Evolutionary conservation across 2,797 vertebrate genomes (phyloP), one percentile per base, ranked within the genome.

Genomic region (Molossus alvarezi): DNA sequence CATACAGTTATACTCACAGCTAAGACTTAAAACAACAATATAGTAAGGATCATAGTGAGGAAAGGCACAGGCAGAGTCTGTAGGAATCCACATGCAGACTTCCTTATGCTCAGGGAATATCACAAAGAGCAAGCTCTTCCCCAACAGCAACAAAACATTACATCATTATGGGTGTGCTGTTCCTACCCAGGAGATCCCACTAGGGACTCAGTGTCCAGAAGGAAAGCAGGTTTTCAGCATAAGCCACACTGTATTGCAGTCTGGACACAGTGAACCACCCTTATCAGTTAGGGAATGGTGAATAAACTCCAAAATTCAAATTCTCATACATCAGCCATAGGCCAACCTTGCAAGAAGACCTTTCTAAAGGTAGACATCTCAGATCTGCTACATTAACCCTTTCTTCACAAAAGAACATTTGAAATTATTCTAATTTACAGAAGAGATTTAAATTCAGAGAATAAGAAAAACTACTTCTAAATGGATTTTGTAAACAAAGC

Each of bases 401-500:
- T 75, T 72, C 45, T 92, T 91, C 58, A 41, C 57, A 80, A 91
- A 94, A 80, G 15, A 20, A 23, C 23, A 79, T 55, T 67, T 41
- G 1, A 6, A 57, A 20, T 86, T 93, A 91, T 95, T 82, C 65
- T 82, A 37, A 57, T 91, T 96, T 88, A 62, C 11, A 72, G 77
- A 92, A 73, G n/a, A 37, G 2, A 37, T 79, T 90, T 94, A 91
- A 76, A 77, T 57, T 85, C 67, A 90, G 27, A 85, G 33, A 84
- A 7, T 60, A 67, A 92, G 72, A 13, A 76, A 81, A 69, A 88
- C 60, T 94, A 80, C 60, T 55, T 92, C 41, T 80, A 82, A 91
- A 57, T 58, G 62, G 21, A 23, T 81, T 87, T 72, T 91, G 82
- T 60, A 67, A 79, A 64, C 12, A 29, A 84, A 69, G 20, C 7